Percentiles rank a stretch among this genome's conserved stretches.
phyloP scores from a whole-genome alignment of 2,113 vertebrate genomes.

The Dasypus novemcinctus region DNA sequence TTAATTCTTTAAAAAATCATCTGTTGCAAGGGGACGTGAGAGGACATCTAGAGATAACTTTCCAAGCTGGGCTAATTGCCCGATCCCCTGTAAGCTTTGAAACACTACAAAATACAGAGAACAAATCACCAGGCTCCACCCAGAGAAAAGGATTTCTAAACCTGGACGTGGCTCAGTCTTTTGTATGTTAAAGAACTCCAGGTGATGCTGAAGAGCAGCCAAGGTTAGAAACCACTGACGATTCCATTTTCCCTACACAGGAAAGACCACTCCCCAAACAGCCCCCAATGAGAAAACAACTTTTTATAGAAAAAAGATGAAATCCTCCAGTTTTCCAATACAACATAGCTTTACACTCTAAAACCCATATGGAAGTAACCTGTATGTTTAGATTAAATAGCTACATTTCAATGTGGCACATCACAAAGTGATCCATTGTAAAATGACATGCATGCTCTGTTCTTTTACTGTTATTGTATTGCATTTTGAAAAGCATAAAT shows the following conservation, averaged over 20 bases:
- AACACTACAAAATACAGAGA: not conserved
- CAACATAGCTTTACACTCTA: not conserved
- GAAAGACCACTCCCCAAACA: not conserved
- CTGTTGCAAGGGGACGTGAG: not conserved
- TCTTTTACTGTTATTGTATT: not conserved
- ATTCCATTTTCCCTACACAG: not conserved
- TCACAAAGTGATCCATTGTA: not conserved
- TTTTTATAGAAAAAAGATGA: not conserved
- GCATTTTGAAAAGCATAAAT: conserved; percentile 30
- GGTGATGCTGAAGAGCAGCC: not conserved
- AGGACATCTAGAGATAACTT: not conserved
- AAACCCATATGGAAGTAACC: not conserved
- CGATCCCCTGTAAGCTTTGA: not conserved
- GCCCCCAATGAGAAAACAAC: not conserved
- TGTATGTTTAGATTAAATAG: not conserved
- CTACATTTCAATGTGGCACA: not conserved
- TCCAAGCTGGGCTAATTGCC: not conserved
- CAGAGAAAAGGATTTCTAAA: not conserved
- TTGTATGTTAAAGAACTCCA: not conserved
- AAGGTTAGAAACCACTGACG: not conserved
- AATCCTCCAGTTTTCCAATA: not conserved
- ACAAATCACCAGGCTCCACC: not conserved
- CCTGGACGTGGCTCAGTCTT: not conserved
- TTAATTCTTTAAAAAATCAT: conserved; percentile 30
- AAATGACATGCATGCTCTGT: not conserved